Evolutionary conservation across 2,888 invertebrate genomes (phyloP).

Genomic region (Amphimallon solstitiale): DNA sequence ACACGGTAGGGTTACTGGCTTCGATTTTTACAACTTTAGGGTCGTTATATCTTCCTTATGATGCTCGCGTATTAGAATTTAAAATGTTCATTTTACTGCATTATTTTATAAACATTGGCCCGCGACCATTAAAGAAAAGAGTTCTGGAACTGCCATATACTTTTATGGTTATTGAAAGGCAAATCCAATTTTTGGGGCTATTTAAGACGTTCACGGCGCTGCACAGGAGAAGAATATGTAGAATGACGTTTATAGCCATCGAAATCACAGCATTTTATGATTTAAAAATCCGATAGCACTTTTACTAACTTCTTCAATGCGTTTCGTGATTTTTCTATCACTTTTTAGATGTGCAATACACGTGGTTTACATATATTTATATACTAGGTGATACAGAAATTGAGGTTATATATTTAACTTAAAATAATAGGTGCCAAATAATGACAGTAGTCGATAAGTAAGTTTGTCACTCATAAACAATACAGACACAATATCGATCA

Average conservation of each 20-base stretch:
- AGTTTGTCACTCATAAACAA: too few relatives aligned
- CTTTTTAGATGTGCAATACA: too few relatives aligned
- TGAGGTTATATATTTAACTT: too few relatives aligned
- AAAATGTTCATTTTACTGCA: slow-evolving; percentile 63
- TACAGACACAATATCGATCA: too few relatives aligned
- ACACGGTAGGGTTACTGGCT: too few relatives aligned
- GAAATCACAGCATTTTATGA: slow-evolving; percentile 60
- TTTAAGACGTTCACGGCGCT: slow-evolving; percentile 60
- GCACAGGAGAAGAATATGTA: slow-evolving; percentile 57
- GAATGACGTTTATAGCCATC: slow-evolving; percentile 60
- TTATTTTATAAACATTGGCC: slow-evolving; percentile 64
- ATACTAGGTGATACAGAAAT: too few relatives aligned
- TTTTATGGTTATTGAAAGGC: slow-evolving; percentile 65
- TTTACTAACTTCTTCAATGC: slow-evolving; percentile 1
- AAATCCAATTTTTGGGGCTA: slow-evolving; percentile 65
- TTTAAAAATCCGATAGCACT: slow-evolving; percentile 33
- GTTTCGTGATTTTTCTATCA: too few relatives aligned
- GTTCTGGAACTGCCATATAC: slow-evolving; percentile 62
- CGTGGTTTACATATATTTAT: too few relatives aligned
- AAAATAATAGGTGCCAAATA: too few relatives aligned
- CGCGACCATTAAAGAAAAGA: slow-evolving; percentile 62
- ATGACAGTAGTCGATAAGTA: too few relatives aligned
- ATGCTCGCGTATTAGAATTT: slow-evolving; percentile 59
- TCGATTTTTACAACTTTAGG: not conserved
- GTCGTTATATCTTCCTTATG: slow-evolving; percentile 52